phyloP scores from a whole-genome alignment of 2,888 invertebrate genomes.

The Cryptus viduatorius region DNA sequence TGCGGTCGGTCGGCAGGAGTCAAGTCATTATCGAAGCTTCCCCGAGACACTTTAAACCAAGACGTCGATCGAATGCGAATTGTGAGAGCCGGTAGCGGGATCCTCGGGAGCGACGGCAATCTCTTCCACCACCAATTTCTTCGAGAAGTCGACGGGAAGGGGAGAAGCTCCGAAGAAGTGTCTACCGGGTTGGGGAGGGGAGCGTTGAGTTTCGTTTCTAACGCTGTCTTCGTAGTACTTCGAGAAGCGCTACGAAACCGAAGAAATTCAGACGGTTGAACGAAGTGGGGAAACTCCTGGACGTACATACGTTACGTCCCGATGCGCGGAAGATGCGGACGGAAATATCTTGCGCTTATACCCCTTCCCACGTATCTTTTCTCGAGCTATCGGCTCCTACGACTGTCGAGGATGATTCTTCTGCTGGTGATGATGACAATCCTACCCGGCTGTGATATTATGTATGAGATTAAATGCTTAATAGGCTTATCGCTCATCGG shows the following conservation, averaged over 20 bases:
- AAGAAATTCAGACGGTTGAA: constrained; percentile 55
- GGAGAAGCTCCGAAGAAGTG: constrained; percentile 73
- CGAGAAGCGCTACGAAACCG: constrained; percentile 44
- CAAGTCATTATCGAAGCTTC: constrained; percentile 90
- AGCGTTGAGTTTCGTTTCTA: constrained; percentile 20
- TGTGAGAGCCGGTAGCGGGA: constrained; percentile 92
- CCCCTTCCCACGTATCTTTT: constrained; percentile 20
- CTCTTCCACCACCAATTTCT: constrained; percentile 63
- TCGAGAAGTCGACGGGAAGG: constrained; percentile 17
- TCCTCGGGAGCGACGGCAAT: constrained; percentile 77
- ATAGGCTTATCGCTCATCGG: constrained; percentile 29
- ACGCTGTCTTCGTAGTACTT: constrained; percentile 25
- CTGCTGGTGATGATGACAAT: constrained; percentile 34
- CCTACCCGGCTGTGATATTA: constrained; percentile 42
- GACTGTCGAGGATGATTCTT: constrained; percentile 2
- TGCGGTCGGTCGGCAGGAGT: constrained; percentile 88
- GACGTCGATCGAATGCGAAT: constrained; percentile 98
- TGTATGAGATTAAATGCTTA: constrained; percentile 16
- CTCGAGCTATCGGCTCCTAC: constrained; percentile 53
- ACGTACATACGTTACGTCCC: constrained; percentile 53
- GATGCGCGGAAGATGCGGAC: constrained; percentile 60
- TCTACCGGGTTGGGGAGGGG: constrained; percentile 44
- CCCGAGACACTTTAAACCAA: constrained; percentile 88
- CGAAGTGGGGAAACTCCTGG: constrained; percentile 60
- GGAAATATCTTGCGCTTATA: constrained; percentile 61